Conservation (phyloP, 2,888 invertebrate genomes). For the Sarcophaga rosellei region DNA sequence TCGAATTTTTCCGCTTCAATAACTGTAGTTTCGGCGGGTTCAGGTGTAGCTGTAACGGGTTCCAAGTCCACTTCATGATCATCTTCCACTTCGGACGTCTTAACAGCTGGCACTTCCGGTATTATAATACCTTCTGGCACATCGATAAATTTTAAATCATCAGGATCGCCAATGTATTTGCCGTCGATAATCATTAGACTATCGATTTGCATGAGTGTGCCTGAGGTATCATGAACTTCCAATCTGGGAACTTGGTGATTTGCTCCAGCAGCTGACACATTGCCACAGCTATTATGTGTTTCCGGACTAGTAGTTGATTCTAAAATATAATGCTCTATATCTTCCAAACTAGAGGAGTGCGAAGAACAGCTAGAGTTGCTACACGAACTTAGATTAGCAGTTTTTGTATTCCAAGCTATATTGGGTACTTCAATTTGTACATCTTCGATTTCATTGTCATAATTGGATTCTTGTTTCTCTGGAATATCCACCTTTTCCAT, state of each 20-base stretch:
- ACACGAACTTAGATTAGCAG: conserved; percentile 81
- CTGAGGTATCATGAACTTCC: conserved; percentile 88
- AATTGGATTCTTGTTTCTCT: conserved; percentile 73
- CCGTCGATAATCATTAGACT: conserved; percentile 83
- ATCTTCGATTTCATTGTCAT: conserved; percentile 73
- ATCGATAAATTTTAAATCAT: conserved; percentile 80
- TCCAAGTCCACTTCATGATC: conserved; percentile 71
- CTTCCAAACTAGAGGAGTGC: conserved; percentile 81
- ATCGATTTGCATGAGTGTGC: conserved; percentile 85
- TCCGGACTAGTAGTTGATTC: conserved; percentile 82
- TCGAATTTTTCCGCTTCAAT: conserved; percentile 72
- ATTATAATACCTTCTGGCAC: conserved; percentile 80
- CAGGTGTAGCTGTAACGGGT: conserved; percentile 77
- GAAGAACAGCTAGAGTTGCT: conserved; percentile 80
- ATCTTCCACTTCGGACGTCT: conserved; percentile 72
- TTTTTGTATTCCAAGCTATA: conserved; percentile 82
- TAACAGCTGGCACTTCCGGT: conserved; percentile 72
- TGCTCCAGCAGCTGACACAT: conserved; percentile 50
- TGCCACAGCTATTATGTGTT: conserved; percentile 76
- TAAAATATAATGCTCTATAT: conserved; percentile 81
- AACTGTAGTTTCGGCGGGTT: conserved; percentile 76
- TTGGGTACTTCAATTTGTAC: conserved; percentile 85
- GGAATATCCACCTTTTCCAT: conserved; percentile 79
- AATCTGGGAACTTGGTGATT: conserved; percentile 84
- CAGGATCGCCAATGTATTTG: conserved; percentile 81